Evolutionary conservation across 2,888 invertebrate species (phyloP).

Genomic region (Rhogogaster chlorosoma): DNA sequence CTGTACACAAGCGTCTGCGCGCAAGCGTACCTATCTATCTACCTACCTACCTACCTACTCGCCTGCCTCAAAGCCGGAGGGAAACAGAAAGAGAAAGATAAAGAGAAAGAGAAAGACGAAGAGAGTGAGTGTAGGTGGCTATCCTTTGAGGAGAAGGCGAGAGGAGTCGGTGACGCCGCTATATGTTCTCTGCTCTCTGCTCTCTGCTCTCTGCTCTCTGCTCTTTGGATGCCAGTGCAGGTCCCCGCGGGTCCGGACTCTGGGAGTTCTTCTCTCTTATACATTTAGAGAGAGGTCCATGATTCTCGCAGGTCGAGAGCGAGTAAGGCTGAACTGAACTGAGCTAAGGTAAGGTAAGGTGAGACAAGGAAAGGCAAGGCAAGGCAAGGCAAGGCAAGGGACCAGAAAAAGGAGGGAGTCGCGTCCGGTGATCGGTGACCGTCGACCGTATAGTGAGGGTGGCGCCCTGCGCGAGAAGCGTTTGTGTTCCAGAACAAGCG

Average conservation of each 20-base stretch:
- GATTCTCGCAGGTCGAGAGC: constrained; percentile 14
- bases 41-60: constrained; percentile 38
- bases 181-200: constrained; percentile 44
- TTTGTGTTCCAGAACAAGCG: constrained; percentile 51
- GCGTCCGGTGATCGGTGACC: constrained; percentile 45
- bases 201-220: constrained; percentile 37
- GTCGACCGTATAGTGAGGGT: constrained; percentile 48
- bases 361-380: not conserved
- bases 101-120: not conserved
- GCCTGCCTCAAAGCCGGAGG: constrained; percentile 1
- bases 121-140: constrained; percentile 37
- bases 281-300: constrained; percentile 36
- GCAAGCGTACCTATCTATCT: not conserved
- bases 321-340: not conserved
- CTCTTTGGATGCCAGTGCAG: constrained; percentile 62
- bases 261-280: constrained; percentile 44
- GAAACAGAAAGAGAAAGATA: not conserved
- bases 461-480: constrained; percentile 57
- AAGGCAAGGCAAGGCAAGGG: not conserved
- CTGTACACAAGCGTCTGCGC: constrained; percentile 34
- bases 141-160: constrained; percentile 67
- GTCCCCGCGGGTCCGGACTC: constrained; percentile 19
- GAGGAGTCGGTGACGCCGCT: constrained; percentile 55
- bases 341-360: not conserved
- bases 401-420: constrained; percentile 42